Conservation (phyloP, 2,888 invertebrate genomes). For the Abscondita cerata region DNA sequence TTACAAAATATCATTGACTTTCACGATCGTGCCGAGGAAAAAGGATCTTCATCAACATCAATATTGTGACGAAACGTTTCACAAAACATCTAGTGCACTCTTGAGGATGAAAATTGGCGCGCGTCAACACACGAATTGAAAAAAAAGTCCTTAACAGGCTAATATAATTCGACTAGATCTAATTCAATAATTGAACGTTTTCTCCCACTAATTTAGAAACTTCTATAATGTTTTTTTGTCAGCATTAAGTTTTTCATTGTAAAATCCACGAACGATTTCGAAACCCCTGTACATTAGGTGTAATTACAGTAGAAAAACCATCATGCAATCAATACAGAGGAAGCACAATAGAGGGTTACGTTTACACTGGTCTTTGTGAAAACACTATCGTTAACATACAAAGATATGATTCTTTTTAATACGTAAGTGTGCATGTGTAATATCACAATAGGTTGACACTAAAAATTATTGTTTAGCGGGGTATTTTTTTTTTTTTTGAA, state of each 20-base stretch:
- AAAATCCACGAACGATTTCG: constrained; percentile 21
- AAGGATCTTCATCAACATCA: too few species aligned
- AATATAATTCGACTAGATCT: constrained; percentile 20
- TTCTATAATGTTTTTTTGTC: not conserved
- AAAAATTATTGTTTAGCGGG: constrained; percentile 33
- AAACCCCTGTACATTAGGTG: constrained; percentile 31
- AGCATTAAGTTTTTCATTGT: constrained; percentile 2
- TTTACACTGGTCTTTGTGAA: constrained; percentile 22
- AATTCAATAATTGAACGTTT: constrained; percentile 21
- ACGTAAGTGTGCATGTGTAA: constrained; percentile 50
- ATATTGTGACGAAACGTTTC: too few species aligned
- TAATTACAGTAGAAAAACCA: constrained; percentile 39
- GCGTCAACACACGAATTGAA: too few species aligned
- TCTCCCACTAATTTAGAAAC: not conserved
- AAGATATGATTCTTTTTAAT: constrained; percentile 53
- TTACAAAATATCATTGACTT: constrained; percentile 12
- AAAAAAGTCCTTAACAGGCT: too few species aligned
- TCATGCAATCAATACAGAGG: constrained; percentile 48
- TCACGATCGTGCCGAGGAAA: not conserved
- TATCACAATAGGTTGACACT: constrained; percentile 56
- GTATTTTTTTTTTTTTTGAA: not conserved
- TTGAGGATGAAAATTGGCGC: too few species aligned
- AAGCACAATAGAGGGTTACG: constrained; percentile 48
- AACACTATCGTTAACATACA: constrained; percentile 40
- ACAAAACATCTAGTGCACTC: constrained; percentile 1